Evolutionary conservation across 2,888 invertebrate species (phyloP), one percentile per base, ranked within the genome.

Genomic region (Gibbula magus): DNA sequence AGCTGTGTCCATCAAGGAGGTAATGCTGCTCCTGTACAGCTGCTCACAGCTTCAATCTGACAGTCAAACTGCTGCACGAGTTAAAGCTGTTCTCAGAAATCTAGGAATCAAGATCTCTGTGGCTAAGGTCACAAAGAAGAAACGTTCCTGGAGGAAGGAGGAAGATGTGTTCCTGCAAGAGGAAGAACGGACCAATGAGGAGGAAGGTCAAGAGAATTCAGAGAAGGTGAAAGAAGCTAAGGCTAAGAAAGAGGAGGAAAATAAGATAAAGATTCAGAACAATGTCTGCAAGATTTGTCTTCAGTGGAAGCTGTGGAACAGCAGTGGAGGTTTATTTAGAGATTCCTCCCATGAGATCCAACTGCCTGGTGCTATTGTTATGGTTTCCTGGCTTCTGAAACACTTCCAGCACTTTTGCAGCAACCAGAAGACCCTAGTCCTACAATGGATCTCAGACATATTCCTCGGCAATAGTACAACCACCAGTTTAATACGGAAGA

Each of bases 21-120:
- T 70, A 5, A n/a, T 70, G 20, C 70, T 70, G 39, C 70, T 70
- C n/a, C 32, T 70, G 70, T 35, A 32, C 35, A 70, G 70, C 70
- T 70, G 39, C 35, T 32, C 32, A 20, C 70, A 35, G 39, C 70
- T 70, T 32, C 70, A 35, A 20, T 20, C 20, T 0, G 70, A 70
- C 35, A 20, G 20, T 20, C 18, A 20, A 39, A 70, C 70, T n/a
- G 70, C 70, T 70, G 70, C 70, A 70, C n/a, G 35, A 39, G 32
- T 70, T 7, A 39, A 32, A 35, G n/a, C 16, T 20, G 10, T 70
- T 20, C 70, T 70, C 39, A 39, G 20, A 10, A n/a, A 29, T 18
- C 35, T 35, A 0, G 70, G 70, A 2, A 35, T 70, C 3, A 18
- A 70, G 2, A 39, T 70, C 10, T 22, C 56, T 20, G 70, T 39